A percentile compares a stretch with the other conserved stretches of the same genome.
Conservation (phyloP, 2,888 invertebrate species). For the Lutraria lutraria region DNA sequence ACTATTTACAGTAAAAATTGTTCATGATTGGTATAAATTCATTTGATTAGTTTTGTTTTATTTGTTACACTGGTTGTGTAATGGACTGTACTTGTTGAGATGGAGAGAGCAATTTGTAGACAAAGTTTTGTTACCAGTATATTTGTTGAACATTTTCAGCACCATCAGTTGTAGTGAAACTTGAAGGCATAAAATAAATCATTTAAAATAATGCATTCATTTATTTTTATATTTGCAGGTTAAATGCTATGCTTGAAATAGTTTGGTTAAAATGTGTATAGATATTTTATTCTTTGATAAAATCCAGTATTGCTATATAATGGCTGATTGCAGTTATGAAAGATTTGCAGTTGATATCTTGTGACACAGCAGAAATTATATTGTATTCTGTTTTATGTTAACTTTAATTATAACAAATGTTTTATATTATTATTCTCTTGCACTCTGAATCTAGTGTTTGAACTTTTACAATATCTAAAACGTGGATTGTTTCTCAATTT, state of each 20-base stretch:
- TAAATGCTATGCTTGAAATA: background rate
- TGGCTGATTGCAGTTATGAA: conserved; percentile 1
- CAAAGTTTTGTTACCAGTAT: too few relatives aligned
- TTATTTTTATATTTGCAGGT: background rate
- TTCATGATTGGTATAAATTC: too few relatives aligned
- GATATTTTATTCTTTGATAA: background rate
- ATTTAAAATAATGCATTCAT: background rate
- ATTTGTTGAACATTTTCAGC: background rate
- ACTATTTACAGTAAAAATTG: too few relatives aligned
- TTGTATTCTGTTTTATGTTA: background rate
- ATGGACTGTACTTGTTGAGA: too few relatives aligned
- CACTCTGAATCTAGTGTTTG: too few relatives aligned
- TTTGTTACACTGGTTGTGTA: too few relatives aligned
- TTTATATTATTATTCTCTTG: too few relatives aligned
- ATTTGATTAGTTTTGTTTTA: too few relatives aligned
- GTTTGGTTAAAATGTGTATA: background rate
- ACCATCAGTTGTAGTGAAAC: background rate
- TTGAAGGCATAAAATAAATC: background rate
- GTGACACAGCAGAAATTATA: background rate
- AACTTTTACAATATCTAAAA: too few relatives aligned
- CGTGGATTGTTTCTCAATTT: too few relatives aligned
- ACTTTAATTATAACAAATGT: background rate
- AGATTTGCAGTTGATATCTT: background rate
- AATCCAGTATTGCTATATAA: conserved; percentile 9
- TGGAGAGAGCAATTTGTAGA: too few relatives aligned